Conservation (phyloP, 2,113 vertebrate genomes). For the Pedetes capensis region DNA sequence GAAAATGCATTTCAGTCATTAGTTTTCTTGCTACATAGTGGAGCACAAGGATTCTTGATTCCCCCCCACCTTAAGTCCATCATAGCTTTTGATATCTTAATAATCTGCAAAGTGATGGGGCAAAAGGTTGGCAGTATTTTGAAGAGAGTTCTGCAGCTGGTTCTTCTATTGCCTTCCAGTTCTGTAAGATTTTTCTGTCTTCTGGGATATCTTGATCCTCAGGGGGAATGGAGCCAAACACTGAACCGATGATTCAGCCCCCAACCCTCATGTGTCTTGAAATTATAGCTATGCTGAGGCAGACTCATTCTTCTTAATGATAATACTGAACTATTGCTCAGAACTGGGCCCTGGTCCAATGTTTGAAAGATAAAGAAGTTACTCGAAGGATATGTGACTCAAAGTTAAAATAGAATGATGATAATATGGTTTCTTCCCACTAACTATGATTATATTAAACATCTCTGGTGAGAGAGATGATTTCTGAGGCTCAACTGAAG, state of each 20-base stretch:
- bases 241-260: background rate
- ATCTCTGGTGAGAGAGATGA: background rate
- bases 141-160: background rate
- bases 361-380: background rate
- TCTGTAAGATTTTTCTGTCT: background rate
- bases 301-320: background rate
- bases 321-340: background rate
- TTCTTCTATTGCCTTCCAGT: background rate
- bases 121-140: background rate
- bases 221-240: background rate
- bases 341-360: background rate
- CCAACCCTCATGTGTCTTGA: background rate
- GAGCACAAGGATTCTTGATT: background rate
- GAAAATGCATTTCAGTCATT: background rate
- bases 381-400: constrained; percentile 26
- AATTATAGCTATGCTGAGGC: background rate
- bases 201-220: background rate
- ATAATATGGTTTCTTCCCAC: constrained; percentile 3
- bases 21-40: background rate
- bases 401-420: constrained; percentile 1
- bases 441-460: background rate
- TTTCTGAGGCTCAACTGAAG: background rate
- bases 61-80: background rate
- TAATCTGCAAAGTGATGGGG: background rate
- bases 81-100: background rate